Evolutionary conservation across 2,888 invertebrate species (phyloP), one percentile per base, ranked within the genome.

Genomic region (Lypha dubia): DNA sequence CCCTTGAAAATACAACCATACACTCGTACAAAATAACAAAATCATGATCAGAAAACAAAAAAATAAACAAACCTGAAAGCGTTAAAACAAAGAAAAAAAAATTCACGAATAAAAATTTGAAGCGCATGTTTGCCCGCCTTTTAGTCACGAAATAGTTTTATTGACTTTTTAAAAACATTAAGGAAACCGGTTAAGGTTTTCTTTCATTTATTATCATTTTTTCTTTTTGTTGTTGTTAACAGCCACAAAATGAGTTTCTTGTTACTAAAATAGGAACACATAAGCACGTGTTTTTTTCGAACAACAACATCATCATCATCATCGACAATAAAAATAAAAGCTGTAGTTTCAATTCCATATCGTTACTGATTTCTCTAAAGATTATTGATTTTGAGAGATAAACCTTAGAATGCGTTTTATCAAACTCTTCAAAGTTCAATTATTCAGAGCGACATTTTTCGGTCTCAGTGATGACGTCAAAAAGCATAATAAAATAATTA

Each of bases 81-180:
- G 35, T 44, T 15, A 44, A 41, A n/a, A 15, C 17, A 1, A 44
- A 63, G 46, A 20, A 15, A 51, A 60, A 20, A n/a, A 41, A n/a
- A 32, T 35, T n/a, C 11, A 76, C 13, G 17, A 70, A 51, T 56
- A 46, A 65, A 68, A 56, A 41, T 67, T 68, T 60, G 51, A 46
- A 56, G 70, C 81, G 75, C 70, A 82, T 56, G 68, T 56, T 70
- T 60, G 38, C 38, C 60, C 56, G 75, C 70, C 70, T 75, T 65
- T 63, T 32, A 7, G 70, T 76, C 81, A 82, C 75, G 76, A 82
- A 63, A 70, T 70, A n/a, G 81, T 70, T 76, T 76, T 58, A 51
- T 73, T 28, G 5, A 7, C n/a, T 58, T 44, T 58, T 6, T 49
- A n/a, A 41, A 65, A 11, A 3, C 17, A 22, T 46, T 20, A 22